Evolutionary conservation across 1,140 invertebrate species (phyloP).

Genomic region (Drosophila mojavensis): DNA sequence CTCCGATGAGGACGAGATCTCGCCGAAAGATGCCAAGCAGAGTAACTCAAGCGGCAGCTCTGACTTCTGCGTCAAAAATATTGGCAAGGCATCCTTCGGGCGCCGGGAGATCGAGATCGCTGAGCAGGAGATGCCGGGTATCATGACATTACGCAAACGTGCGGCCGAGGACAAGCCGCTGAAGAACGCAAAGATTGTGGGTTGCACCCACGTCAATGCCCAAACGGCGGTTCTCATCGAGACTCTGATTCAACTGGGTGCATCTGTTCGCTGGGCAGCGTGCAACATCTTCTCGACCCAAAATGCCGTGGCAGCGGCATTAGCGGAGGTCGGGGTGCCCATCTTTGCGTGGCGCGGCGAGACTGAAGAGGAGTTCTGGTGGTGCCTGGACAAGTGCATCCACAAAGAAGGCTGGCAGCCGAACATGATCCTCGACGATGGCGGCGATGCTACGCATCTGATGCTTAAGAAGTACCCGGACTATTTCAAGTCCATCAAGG

Average conservation of each 20-base stretch:
- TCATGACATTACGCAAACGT: conserved; percentile 95
- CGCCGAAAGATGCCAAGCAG: conserved; percentile 92
- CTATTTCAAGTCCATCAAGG: conserved; percentile 97
- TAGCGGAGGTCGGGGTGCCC: conserved; percentile 94
- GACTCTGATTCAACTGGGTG: conserved; percentile 94
- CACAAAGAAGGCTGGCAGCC: conserved; percentile 93
- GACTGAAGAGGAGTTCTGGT: conserved; percentile 99
- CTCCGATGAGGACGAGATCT: conserved; percentile 88
- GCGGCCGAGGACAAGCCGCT: conserved; percentile 96
- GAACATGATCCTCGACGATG: conserved; percentile 99
- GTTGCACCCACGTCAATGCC: conserved; percentile 98
- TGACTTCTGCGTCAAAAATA: conserved; percentile 96
- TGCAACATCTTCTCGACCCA: conserved; percentile 99
- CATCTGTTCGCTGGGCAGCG: conserved; percentile 96
- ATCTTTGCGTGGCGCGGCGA: conserved; percentile 98
- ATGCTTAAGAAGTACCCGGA: conserved; percentile 98
- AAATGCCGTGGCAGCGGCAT: conserved; percentile 97
- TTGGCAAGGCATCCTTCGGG: conserved; percentile 93
- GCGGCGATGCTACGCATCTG: conserved; percentile 97
- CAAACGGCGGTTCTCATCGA: conserved; percentile 98
- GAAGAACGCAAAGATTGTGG: conserved; percentile 96
- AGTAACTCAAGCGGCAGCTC: conserved; percentile 90
- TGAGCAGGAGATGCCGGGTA: conserved; percentile 99
- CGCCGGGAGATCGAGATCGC: conserved; percentile 97
- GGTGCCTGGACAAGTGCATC: conserved; percentile 98